A percentile compares a stretch with the other conserved stretches of the same genome.
These are phyloP conservation scores for Sprattus sprattus DNA, from an alignment of 2,113 vertebrate species.

Conservation along the genomic window DNA sequence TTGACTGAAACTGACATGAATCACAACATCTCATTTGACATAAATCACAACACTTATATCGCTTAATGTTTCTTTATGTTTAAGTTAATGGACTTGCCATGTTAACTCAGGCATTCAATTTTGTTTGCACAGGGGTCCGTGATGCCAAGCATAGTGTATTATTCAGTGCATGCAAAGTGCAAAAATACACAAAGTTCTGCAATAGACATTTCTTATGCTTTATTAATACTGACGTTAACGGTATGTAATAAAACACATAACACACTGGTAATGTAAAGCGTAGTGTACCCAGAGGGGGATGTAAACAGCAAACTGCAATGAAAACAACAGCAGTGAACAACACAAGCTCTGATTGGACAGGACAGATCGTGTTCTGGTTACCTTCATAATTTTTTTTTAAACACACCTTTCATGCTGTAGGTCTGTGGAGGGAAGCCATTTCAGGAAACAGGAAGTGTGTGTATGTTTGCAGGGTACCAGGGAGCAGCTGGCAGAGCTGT, in stretches of 20 bases:
- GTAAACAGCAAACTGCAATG: not conserved
- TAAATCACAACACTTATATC: not conserved
- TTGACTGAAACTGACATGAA: not conserved
- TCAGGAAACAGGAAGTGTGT: slow-evolving; percentile 11
- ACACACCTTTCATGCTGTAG: not conserved
- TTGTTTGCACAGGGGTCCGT: not conserved
- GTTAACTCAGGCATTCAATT: not conserved
- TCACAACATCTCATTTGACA: not conserved
- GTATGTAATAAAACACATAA: not conserved
- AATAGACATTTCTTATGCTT: not conserved
- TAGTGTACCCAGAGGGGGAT: not conserved
- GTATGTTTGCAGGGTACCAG: slow-evolving; percentile 16
- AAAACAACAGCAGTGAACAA: not conserved
- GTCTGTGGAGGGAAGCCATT: not conserved
- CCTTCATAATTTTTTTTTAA: not conserved
- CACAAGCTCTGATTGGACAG: not conserved
- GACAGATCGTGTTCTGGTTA: not conserved
- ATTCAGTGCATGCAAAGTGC: not conserved
- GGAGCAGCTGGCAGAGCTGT: slow-evolving; percentile 53
- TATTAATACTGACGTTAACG: not conserved
- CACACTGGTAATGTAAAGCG: not conserved
- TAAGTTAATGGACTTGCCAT: not conserved
- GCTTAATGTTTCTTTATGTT: not conserved
- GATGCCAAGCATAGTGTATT: not conserved
- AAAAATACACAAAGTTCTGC: not conserved